A percentile compares a stretch with the other conserved stretches of the same genome.
Evolutionary conservation across 2,113 vertebrate genomes (phyloP).

Genomic region (Salvator merianae): DNA sequence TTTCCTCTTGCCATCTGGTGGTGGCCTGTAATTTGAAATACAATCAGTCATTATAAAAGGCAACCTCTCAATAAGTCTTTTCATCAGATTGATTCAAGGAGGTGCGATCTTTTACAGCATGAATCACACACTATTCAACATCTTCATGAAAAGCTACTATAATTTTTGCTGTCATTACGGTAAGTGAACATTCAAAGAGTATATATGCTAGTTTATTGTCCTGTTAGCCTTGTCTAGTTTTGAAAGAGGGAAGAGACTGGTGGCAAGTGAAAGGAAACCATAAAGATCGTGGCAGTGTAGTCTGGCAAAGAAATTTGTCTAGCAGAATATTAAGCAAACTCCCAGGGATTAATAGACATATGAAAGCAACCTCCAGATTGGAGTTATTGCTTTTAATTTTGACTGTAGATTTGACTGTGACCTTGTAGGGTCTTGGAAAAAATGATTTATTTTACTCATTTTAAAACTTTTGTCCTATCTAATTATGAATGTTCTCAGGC

Average conservation of each 20-base stretch:
- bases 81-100: constrained; percentile 26
- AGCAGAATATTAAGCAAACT: background rate
- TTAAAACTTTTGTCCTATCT: background rate
- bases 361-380: background rate
- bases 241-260: background rate
- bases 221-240: constrained; percentile 52
- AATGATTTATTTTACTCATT: background rate
- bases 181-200: constrained; percentile 40
- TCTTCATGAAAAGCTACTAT: constrained; percentile 15
- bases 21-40: background rate
- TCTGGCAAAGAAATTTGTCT: background rate
- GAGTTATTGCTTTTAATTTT: background rate
- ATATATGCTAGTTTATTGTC: constrained; percentile 61
- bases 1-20: no score
- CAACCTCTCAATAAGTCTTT: constrained; percentile 16
- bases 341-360: background rate
- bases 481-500: background rate
- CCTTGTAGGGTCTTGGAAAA: background rate
- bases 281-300: background rate
- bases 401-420: background rate
- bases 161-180: constrained; percentile 47
- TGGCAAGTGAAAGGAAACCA: background rate
- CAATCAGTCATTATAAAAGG: constrained; percentile 34
- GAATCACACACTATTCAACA: background rate
- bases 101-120: background rate